Percentiles rank a stretch among this genome's conserved stretches.
Conservation (phyloP, 1,140 invertebrate genomes). For the Macrobrachium nipponense region DNA sequence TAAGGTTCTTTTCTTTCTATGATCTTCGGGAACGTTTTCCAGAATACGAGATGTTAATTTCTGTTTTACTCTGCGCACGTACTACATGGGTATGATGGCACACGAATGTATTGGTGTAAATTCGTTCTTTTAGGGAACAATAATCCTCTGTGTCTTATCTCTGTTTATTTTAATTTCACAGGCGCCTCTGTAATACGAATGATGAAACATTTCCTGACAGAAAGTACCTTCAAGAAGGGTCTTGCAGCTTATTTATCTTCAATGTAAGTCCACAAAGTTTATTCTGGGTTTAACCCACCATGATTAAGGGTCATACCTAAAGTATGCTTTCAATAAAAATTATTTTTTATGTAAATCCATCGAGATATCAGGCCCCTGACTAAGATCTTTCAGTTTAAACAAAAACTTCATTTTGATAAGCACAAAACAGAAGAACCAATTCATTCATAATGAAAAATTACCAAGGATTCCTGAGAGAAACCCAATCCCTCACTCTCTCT, state of each 20-base stretch:
- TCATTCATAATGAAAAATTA: neutral
- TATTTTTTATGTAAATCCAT: neutral
- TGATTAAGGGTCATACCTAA: too few species aligned
- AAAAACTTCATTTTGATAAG: neutral
- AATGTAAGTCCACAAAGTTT: slow-evolving; percentile 23
- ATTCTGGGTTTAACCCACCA: neutral
- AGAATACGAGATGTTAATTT: too few species aligned
- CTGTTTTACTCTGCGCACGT: too few species aligned
- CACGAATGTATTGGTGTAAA: neutral
- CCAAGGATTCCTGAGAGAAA: too few species aligned
- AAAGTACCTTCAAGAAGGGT: slow-evolving; percentile 83
- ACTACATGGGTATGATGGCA: too few species aligned
- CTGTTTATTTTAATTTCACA: slow-evolving; percentile 66
- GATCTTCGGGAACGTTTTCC: neutral
- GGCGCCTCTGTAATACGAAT: slow-evolving; percentile 91
- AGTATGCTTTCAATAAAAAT: neutral
- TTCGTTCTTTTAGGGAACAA: neutral
- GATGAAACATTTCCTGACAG: slow-evolving; percentile 92
- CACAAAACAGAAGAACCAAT: neutral
- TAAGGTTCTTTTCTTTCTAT: neutral
- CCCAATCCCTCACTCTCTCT: neutral
- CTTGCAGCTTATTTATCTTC: slow-evolving; percentile 80
- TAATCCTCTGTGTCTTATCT: neutral
- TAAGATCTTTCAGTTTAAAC: too few species aligned
- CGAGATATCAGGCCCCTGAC: too few species aligned